Evolutionary conservation across 2,888 invertebrate species (phyloP).

Genomic region (Eupithecia centaureata): DNA sequence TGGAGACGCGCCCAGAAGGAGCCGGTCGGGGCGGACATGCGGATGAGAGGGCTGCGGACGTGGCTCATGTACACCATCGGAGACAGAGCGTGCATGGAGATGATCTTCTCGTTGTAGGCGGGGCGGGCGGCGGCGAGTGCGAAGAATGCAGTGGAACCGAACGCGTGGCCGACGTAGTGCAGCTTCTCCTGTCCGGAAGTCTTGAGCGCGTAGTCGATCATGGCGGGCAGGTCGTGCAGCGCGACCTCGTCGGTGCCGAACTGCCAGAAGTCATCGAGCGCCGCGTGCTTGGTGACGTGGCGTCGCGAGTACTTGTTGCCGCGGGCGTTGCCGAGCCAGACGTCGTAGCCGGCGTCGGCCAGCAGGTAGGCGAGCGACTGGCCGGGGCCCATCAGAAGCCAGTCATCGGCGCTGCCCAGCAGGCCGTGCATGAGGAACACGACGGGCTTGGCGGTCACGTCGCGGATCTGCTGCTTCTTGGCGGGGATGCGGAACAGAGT

Average conservation of each 20-base stretch:
- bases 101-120: slow-evolving; percentile 71
- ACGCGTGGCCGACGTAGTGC: slow-evolving; percentile 70
- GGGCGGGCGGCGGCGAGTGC: slow-evolving; percentile 65
- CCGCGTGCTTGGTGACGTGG: slow-evolving; percentile 70
- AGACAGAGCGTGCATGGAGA: slow-evolving; percentile 70
- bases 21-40: slow-evolving; percentile 70
- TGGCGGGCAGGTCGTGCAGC: slow-evolving; percentile 71
- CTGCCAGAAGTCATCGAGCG: slow-evolving; percentile 72
- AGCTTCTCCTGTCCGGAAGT: slow-evolving; percentile 65
- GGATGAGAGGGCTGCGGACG: slow-evolving; percentile 71
- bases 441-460: slow-evolving; percentile 62
- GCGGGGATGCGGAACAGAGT: slow-evolving; percentile 73
- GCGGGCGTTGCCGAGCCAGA: slow-evolving; percentile 77
- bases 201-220: slow-evolving; percentile 72
- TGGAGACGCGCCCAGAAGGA: slow-evolving; percentile 56
- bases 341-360: slow-evolving; percentile 73
- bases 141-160: slow-evolving; percentile 69
- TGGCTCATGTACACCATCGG: slow-evolving; percentile 76
- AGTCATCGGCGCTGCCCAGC: slow-evolving; percentile 87
- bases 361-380: slow-evolving; percentile 75
- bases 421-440: slow-evolving; percentile 86
- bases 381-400: slow-evolving; percentile 86
- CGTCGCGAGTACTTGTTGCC: slow-evolving; percentile 70
- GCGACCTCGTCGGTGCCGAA: slow-evolving; percentile 77
- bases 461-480: slow-evolving; percentile 51